phyloP scores from a whole-genome alignment of 2,797 vertebrate genomes.

The Helicolenus hilgendorfi region DNA sequence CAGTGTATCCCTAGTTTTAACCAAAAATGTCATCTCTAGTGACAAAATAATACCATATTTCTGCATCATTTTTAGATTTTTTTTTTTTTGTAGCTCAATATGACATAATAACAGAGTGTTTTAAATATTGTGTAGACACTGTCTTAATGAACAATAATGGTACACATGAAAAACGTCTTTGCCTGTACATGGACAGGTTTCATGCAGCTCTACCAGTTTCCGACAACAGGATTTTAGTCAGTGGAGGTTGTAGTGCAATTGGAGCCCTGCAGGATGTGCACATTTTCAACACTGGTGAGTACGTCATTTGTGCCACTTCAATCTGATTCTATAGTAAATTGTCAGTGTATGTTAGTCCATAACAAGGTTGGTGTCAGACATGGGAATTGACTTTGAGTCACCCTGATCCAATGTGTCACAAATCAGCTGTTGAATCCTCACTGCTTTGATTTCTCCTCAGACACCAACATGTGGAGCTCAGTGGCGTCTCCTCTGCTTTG shows the following conservation, averaged over 20 bases:
- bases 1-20: not conserved
- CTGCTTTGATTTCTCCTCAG: constrained; percentile 75
- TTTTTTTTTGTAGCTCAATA: not conserved
- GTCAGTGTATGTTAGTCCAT: not conserved
- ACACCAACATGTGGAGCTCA: constrained; percentile 91
- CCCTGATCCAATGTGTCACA: not conserved
- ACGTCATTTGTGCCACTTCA: not conserved
- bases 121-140: not conserved
- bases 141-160: not conserved
- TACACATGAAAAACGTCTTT: not conserved
- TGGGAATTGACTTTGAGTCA: not conserved
- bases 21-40: not conserved
- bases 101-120: not conserved
- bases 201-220: constrained; percentile 92
- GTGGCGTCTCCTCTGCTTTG: constrained; percentile 85
- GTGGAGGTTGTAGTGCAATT: constrained; percentile 92
- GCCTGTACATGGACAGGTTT: constrained; percentile 84
- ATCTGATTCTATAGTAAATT: not conserved
- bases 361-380: not conserved
- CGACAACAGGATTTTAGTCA: constrained; percentile 91
- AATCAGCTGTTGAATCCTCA: not conserved
- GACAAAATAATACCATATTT: not conserved
- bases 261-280: constrained; percentile 92
- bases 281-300: constrained; percentile 91
- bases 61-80: not conserved